Percentiles rank a stretch among this genome's conserved stretches.
Conservation (phyloP, 2,797 vertebrate species). For the Characodon lateralis region DNA sequence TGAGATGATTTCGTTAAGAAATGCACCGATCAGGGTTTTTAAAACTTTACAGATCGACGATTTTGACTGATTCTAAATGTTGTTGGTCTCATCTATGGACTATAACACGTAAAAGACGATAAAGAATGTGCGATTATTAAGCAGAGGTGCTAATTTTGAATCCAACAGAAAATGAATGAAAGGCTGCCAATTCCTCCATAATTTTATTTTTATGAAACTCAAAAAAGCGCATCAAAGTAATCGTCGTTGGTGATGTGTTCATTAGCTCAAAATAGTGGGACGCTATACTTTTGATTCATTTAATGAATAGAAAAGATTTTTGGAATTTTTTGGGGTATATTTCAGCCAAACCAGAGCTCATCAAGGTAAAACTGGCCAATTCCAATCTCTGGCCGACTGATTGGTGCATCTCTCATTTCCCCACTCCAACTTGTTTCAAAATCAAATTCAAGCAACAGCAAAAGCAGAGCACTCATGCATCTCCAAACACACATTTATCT, state of each 20-base stretch:
- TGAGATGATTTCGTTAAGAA: not conserved
- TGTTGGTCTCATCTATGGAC: not conserved
- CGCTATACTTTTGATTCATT: not conserved
- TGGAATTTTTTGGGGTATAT: not conserved
- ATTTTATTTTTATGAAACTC: not conserved
- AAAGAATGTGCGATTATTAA: not conserved
- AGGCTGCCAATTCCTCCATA: not conserved
- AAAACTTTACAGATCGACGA: no score
- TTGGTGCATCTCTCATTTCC: not conserved
- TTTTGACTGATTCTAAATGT: not conserved
- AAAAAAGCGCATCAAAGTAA: not conserved
- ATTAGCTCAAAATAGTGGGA: not conserved
- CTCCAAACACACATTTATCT: constrained; percentile 31
- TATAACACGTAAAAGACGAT: not conserved
- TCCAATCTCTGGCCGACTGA: not conserved
- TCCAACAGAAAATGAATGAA: not conserved
- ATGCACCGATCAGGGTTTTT: not conserved
- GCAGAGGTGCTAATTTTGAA: not conserved
- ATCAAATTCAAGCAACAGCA: constrained; percentile 18
- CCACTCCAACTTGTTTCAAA: constrained; percentile 5
- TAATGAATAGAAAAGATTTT: not conserved
- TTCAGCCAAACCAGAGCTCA: not conserved
- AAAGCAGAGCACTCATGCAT: constrained; percentile 24
- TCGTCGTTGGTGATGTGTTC: no score
- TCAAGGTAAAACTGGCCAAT: not conserved